Percentiles rank a stretch among this genome's conserved stretches.
Evolutionary conservation across 2,113 vertebrate genomes (phyloP).

Genomic region (Silurus glanis): DNA sequence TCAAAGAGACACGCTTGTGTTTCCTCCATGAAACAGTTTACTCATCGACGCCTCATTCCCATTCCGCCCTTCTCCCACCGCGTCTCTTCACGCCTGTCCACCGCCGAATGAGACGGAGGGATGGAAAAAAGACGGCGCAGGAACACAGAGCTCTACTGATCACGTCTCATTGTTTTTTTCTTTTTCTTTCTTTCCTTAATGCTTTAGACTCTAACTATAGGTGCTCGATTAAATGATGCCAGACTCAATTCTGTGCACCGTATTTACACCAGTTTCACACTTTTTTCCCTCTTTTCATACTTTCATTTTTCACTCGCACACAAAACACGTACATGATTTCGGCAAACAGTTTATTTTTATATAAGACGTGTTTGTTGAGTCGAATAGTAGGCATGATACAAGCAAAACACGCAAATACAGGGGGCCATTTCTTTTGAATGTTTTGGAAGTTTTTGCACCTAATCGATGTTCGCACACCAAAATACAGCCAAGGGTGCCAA

Average conservation of each 20-base stretch:
- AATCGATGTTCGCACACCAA: neutral
- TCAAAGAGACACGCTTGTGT: conserved; percentile 26
- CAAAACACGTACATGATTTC: neutral
- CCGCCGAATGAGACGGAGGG: conserved; percentile 9
- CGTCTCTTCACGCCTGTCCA: conserved; percentile 11
- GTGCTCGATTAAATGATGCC: neutral
- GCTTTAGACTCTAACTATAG: neutral
- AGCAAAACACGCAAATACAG: neutral
- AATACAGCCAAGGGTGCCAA: neutral
- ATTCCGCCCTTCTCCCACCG: conserved; percentile 9
- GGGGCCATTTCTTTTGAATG: neutral
- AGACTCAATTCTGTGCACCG: neutral
- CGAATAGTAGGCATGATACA: neutral
- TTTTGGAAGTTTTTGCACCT: neutral
- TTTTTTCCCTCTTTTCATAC: neutral
- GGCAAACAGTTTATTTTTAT: neutral
- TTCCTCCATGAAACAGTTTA: conserved; percentile 35
- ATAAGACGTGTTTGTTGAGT: neutral
- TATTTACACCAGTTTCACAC: neutral
- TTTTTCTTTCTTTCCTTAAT: no score
- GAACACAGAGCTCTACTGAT: neutral
- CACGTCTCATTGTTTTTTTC: neutral
- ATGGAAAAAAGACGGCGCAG: neutral
- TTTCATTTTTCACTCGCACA: neutral
- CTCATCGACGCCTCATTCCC: conserved; percentile 27